Percentiles rank a stretch among this genome's conserved stretches.
Conservation (phyloP, 64 coral and sea anemone genomes). For the Stichodactyla mertensii region DNA sequence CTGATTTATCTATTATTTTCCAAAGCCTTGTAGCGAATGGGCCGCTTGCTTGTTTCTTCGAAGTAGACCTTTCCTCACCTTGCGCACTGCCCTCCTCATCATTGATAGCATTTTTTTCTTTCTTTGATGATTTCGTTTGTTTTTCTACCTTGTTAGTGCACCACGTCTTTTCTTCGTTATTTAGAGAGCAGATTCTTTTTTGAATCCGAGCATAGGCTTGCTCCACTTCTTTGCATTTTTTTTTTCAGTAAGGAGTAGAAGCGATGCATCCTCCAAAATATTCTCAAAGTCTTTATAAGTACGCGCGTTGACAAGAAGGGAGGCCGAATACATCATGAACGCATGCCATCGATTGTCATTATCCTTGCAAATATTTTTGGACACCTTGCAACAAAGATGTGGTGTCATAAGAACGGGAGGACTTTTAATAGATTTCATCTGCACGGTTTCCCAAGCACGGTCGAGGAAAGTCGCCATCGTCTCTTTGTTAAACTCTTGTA, state of each 20-base stretch:
- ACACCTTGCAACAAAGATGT: conserved; percentile 18
- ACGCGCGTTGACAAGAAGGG: conserved; percentile 13
- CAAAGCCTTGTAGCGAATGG: neutral
- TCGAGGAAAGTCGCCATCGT: neutral
- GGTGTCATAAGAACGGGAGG: neutral
- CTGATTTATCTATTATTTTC: neutral
- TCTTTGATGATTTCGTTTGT: neutral
- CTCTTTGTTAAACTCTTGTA: conserved; percentile 23
- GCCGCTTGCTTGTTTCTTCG: neutral
- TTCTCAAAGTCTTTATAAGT: neutral
- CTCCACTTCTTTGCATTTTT: neutral
- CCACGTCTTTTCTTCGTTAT: neutral
- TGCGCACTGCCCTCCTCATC: neutral
- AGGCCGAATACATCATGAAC: neutral
- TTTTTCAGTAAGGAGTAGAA: conserved; percentile 9
- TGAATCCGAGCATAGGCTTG: neutral
- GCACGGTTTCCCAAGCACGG: neutral
- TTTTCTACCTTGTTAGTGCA: neutral
- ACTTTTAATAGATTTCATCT: neutral
- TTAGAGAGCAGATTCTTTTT: conserved; percentile 4
- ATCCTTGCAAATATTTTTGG: neutral
- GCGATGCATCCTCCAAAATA: conserved; percentile 28
- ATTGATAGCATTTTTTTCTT: neutral
- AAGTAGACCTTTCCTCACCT: neutral
- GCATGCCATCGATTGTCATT: neutral